Percentiles rank a stretch among this genome's conserved stretches.
phyloP scores from a whole-genome alignment of 1,140 invertebrate species.

The Ptiloglossa arizonensis region DNA sequence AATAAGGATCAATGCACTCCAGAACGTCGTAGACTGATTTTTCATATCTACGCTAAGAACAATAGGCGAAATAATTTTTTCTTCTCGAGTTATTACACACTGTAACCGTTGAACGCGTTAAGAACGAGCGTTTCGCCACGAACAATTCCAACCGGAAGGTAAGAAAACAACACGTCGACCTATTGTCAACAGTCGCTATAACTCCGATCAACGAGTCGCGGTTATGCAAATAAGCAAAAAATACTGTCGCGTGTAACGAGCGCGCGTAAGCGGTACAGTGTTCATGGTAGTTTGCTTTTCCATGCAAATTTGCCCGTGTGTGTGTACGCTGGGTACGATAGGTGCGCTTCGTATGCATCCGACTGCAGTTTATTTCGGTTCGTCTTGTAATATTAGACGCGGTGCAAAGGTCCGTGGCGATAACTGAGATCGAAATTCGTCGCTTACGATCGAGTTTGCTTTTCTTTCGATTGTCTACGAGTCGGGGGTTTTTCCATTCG shows the following conservation, averaged over 20 bases:
- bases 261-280: background rate
- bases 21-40: too few species aligned
- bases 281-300: background rate
- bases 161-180: background rate
- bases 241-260: background rate
- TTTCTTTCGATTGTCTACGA: too few species aligned
- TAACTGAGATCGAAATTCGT: background rate
- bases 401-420: conserved; percentile 29
- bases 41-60: too few species aligned
- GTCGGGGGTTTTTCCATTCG: too few species aligned
- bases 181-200: too few species aligned
- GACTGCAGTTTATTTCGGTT: conserved; percentile 49
- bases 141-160: background rate
- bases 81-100: too few species aligned
- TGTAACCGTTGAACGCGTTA: too few species aligned
- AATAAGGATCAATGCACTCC: too few species aligned
- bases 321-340: background rate
- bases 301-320: too few species aligned
- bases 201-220: background rate
- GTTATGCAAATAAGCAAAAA: conserved; percentile 24
- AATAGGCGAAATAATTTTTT: too few species aligned
- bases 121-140: background rate
- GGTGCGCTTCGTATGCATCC: background rate
- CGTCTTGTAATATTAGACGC: conserved; percentile 56
- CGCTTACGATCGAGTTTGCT: too few species aligned